phyloP scores from a whole-genome alignment of 2,797 vertebrate genomes.

The Lutjanus argentimaculatus region DNA sequence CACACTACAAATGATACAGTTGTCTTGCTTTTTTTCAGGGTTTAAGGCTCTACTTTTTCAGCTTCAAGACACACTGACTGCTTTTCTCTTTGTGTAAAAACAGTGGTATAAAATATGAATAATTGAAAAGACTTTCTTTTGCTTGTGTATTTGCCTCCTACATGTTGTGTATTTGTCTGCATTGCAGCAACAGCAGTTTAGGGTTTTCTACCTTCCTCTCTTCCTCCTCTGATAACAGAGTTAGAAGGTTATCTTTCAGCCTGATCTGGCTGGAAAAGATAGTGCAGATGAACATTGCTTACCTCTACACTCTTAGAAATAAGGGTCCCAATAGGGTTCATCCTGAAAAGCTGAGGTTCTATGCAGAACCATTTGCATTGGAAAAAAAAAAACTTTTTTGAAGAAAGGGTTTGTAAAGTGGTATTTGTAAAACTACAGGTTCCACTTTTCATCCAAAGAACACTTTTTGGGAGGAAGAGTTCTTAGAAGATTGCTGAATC shows the following conservation, averaged over 20 bases:
- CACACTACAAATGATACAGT: slow-evolving; percentile 19
- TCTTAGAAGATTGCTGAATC: too few species aligned
- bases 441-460: too few species aligned
- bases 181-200: neutral
- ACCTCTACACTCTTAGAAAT: neutral
- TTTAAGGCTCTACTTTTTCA: slow-evolving; percentile 14
- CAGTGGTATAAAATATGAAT: neutral
- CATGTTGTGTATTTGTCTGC: neutral
- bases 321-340: too few species aligned
- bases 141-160: neutral
- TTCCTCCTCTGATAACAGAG: slow-evolving; percentile 37
- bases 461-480: too few species aligned
- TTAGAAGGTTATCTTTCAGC: slow-evolving; percentile 40
- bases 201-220: neutral
- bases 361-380: too few species aligned
- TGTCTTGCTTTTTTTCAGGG: neutral
- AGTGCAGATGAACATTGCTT: slow-evolving; percentile 13
- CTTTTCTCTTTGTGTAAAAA: slow-evolving; percentile 2
- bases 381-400: too few species aligned
- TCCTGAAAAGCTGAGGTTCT: too few species aligned
- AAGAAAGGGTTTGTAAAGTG: too few species aligned
- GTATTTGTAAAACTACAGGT: too few species aligned
- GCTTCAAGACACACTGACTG: slow-evolving; percentile 1
- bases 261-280: slow-evolving; percentile 41
- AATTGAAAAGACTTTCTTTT: neutral